A percentile compares a stretch with the other conserved stretches of the same genome.
phyloP scores from a whole-genome alignment of 2,797 vertebrate genomes.

The Molossus molossus region DNA sequence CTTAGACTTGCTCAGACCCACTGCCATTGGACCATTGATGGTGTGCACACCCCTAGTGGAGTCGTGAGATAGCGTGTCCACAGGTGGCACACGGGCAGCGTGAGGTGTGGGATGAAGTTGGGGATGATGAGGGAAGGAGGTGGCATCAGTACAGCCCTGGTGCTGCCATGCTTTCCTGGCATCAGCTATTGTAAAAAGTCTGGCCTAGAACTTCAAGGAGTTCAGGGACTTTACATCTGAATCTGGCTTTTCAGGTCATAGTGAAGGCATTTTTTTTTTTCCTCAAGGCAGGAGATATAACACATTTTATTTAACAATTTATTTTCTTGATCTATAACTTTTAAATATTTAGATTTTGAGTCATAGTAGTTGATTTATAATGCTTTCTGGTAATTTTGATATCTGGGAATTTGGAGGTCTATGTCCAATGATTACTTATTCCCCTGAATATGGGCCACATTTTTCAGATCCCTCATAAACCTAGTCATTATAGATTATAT shows the following conservation, averaged over 20 bases:
- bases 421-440: neutral
- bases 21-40: neutral
- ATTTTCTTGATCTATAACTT: conserved; percentile 39
- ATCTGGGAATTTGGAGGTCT: neutral
- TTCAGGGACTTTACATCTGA: conserved; percentile 13
- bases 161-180: neutral
- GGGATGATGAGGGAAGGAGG: neutral
- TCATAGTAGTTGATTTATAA: neutral
- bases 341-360: conserved; percentile 27
- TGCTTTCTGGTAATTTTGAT: neutral
- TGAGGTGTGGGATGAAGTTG: neutral
- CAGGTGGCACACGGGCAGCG: neutral
- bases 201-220: neutral
- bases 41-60: neutral
- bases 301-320: neutral
- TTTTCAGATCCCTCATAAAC: conserved; percentile 14
- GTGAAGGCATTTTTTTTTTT: conserved; percentile 4
- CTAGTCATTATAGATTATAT: neutral
- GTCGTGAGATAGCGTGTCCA: neutral
- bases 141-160: neutral
- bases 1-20: neutral
- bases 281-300: neutral
- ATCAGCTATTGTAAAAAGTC: neutral
- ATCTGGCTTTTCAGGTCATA: conserved; percentile 1
- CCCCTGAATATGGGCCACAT: neutral